phyloP scores from a whole-genome alignment of 2,113 vertebrate species.

The Macaca fascicularis region DNA sequence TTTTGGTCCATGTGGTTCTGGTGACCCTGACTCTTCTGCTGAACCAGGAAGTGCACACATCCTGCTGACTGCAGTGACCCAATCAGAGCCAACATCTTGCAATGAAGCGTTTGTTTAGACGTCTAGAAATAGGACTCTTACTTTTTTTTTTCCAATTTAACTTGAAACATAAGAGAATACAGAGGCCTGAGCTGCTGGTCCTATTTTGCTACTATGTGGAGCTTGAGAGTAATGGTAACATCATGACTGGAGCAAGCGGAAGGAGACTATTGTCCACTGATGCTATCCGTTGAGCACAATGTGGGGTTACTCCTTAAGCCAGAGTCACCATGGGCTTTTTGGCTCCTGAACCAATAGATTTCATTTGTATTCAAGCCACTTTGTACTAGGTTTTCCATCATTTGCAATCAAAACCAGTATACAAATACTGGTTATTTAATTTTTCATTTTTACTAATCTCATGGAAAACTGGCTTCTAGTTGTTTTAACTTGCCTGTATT shows the following conservation, averaged over 20 bases:
- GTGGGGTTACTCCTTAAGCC: neutral
- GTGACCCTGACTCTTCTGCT: neutral
- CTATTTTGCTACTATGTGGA: neutral
- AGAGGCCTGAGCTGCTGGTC: neutral
- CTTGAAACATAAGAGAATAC: neutral
- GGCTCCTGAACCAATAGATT: neutral
- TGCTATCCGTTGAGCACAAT: neutral
- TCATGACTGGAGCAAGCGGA: rapidly evolving
- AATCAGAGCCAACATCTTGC: neutral
- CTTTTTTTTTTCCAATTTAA: neutral
- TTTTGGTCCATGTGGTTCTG: neutral
- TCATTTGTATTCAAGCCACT: neutral
- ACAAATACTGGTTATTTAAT: neutral
- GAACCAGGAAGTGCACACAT: neutral
- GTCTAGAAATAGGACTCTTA: neutral
- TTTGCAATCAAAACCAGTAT: neutral
- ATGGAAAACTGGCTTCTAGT: neutral
- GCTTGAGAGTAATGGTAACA: neutral
- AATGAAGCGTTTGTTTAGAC: neutral
- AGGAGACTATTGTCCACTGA: neutral
- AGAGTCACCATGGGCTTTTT: neutral
- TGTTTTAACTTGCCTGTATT: neutral
- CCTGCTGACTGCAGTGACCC: neutral
- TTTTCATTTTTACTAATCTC: neutral
- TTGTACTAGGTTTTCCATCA: neutral